Conservation (phyloP, 2,888 invertebrate genomes). For the Halictus ligatus region DNA sequence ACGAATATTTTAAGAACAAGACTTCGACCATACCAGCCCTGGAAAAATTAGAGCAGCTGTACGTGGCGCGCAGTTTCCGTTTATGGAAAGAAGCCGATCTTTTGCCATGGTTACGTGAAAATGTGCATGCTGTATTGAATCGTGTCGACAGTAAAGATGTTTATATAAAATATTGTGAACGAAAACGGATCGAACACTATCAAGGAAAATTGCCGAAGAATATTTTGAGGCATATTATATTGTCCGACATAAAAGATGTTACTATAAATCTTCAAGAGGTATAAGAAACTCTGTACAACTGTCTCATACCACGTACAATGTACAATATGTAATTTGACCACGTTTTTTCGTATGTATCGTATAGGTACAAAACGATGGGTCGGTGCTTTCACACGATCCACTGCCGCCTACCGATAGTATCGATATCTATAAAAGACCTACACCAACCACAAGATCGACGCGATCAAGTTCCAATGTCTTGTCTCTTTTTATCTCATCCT, state of each 20-base stretch:
- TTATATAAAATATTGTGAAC: slow-evolving; percentile 87
- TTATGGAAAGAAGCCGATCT: slow-evolving; percentile 92
- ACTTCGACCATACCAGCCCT: slow-evolving; percentile 86
- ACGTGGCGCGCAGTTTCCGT: slow-evolving; percentile 90
- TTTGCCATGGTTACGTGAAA: slow-evolving; percentile 91
- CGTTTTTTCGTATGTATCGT: slow-evolving; percentile 48
- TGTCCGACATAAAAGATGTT: slow-evolving; percentile 90
- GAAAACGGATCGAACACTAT: slow-evolving; percentile 87
- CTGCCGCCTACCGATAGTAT: slow-evolving; percentile 91
- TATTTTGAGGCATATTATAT: slow-evolving; percentile 89
- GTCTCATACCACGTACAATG: not conserved
- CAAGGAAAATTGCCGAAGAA: slow-evolving; percentile 88
- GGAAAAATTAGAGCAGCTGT: slow-evolving; percentile 89
- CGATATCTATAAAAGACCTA: slow-evolving; percentile 88
- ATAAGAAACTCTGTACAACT: slow-evolving; percentile 55
- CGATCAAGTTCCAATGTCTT: slow-evolving; percentile 78
- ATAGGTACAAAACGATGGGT: slow-evolving; percentile 85
- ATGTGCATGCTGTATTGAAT: slow-evolving; percentile 88
- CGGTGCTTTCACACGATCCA: slow-evolving; percentile 92
- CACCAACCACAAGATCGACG: slow-evolving; percentile 69
- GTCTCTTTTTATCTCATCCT: slow-evolving; percentile 87
- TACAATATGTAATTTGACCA: slow-evolving; percentile 15
- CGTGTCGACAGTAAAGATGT: slow-evolving; percentile 88
- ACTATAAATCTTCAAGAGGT: slow-evolving; percentile 87
- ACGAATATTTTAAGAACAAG: slow-evolving; percentile 85